A percentile compares a stretch with the other conserved stretches of the same genome.
These are phyloP conservation scores for Fundulus diaphanus DNA, from an alignment of 2,797 vertebrate genomes.

Conservation along the genomic window DNA sequence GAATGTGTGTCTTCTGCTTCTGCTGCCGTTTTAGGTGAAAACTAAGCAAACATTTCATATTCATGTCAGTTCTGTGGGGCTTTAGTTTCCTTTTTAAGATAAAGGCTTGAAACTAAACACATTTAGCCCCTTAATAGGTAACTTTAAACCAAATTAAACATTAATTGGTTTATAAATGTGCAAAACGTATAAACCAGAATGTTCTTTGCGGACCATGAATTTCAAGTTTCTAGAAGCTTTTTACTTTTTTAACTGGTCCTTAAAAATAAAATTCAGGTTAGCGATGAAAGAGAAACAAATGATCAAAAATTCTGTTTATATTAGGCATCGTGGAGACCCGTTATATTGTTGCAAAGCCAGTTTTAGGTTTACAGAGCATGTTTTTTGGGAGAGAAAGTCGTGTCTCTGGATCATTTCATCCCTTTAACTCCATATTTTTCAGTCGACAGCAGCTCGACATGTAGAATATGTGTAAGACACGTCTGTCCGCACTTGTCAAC, in stretches of 20 bases:
- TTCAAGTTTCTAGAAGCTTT: not conserved
- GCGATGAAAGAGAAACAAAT: not conserved
- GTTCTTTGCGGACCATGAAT: not conserved
- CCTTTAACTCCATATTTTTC: constrained; percentile 50
- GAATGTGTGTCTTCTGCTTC: not conserved
- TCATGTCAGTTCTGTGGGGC: not conserved
- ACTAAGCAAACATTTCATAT: not conserved
- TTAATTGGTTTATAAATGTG: too few relatives aligned
- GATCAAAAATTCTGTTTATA: not conserved
- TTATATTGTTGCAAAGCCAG: not conserved
- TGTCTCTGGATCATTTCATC: constrained; percentile 15
- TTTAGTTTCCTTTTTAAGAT: not conserved
- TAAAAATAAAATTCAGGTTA: not conserved
- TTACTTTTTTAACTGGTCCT: not conserved
- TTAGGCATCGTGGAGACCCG: not conserved
- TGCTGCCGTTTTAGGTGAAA: not conserved
- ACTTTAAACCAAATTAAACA: not conserved
- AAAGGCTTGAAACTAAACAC: not conserved
- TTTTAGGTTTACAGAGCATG: not conserved
- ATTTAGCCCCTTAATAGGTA: not conserved
- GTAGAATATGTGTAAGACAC: not conserved
- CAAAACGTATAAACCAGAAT: not conserved
- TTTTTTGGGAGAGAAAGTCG: constrained; percentile 11
- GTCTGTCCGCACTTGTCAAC: not conserved
- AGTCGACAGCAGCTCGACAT: not conserved